Conservation (phyloP, 2,797 vertebrate genomes). For the Ciconia nigra region DNA sequence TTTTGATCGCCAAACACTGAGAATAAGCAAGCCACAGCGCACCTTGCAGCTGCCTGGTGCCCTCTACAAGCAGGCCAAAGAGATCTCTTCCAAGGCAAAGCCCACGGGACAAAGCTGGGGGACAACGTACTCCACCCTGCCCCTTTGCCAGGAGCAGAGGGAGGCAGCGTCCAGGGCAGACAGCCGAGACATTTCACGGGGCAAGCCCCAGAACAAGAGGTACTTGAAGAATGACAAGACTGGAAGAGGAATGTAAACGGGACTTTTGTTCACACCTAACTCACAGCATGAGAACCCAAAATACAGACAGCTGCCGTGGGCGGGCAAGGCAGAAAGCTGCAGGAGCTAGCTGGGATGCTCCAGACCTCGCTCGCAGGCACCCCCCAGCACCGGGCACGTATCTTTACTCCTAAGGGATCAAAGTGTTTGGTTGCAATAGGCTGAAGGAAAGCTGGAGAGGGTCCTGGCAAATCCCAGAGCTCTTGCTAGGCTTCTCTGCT, state of each 20-base stretch:
- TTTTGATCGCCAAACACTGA: accelerated
- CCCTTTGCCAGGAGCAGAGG: neutral
- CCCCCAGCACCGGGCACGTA: accelerated
- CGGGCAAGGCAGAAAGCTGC: neutral
- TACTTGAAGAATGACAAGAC: neutral
- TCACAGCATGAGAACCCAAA: neutral
- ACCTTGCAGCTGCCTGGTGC: neutral
- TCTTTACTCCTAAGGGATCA: neutral
- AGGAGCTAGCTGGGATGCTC: neutral
- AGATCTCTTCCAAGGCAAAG: neutral
- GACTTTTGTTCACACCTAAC: neutral
- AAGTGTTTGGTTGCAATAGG: neutral
- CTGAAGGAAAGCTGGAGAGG: neutral
- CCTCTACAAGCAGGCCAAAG: accelerated
- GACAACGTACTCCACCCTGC: accelerated
- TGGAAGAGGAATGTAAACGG: neutral
- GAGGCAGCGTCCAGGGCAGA: neutral
- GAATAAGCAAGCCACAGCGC: neutral
- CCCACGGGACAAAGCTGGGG: neutral
- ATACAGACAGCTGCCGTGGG: neutral
- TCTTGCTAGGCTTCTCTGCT: neutral
- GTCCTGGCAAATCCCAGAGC: neutral
- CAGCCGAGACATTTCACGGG: neutral
- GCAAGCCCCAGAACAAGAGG: neutral
- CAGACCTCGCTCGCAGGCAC: neutral